Conservation (phyloP, 2,888 invertebrate genomes). For the Camptogramma bilineatum region DNA sequence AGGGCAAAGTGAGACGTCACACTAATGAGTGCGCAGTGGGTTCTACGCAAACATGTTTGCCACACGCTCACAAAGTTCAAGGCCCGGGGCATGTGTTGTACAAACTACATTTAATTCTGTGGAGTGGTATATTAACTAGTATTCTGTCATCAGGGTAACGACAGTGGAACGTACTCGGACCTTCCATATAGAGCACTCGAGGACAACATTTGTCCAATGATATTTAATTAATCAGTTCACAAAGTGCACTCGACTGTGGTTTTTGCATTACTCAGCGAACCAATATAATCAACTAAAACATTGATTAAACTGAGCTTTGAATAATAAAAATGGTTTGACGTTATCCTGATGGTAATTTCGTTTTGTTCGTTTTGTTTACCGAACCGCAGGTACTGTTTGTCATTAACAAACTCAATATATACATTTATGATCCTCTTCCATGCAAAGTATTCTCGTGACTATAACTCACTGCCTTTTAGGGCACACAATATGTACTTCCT, state of each 20-base stretch:
- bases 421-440: constrained; percentile 15
- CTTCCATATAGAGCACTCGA: constrained; percentile 35
- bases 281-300: background rate
- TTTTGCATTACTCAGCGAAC: constrained; percentile 18
- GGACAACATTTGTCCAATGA: constrained; percentile 30
- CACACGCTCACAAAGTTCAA: constrained; percentile 75
- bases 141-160: constrained; percentile 50
- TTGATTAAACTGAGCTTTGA: background rate
- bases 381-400: background rate
- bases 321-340: background rate
- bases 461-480: constrained; percentile 42
- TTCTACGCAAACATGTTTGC: constrained; percentile 82
- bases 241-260: constrained; percentile 26
- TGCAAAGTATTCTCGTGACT: constrained; percentile 28
- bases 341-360: background rate
- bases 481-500: constrained; percentile 40
- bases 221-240: constrained; percentile 34
- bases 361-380: background rate
- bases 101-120: constrained; percentile 21
- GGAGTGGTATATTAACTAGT: constrained; percentile 37
- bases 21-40: constrained; percentile 73
- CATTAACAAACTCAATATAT: background rate
- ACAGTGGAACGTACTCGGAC: constrained; percentile 36
- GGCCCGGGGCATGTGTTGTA: constrained; percentile 62
- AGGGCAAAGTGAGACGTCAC: constrained; percentile 64